Conservation (phyloP, 2,113 vertebrate species). For the Alces alces region DNA sequence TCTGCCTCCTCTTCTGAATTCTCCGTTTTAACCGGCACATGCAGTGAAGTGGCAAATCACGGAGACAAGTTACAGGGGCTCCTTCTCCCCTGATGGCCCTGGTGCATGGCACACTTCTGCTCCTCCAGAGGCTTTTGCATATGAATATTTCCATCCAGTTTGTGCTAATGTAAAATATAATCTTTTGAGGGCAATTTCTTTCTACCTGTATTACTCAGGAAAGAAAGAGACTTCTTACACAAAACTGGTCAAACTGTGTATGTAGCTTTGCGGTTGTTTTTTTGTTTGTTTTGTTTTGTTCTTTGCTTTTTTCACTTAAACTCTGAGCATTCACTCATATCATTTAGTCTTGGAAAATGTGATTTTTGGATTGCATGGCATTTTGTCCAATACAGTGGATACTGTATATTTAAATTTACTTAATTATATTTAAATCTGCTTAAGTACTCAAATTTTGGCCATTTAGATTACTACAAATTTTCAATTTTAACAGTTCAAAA, state of each 20-base stretch:
- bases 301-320: not conserved
- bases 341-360: not conserved
- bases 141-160: not conserved
- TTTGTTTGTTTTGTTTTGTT: not conserved
- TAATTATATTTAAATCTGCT: not conserved
- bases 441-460: not conserved
- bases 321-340: not conserved
- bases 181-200: not conserved
- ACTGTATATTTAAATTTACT: not conserved
- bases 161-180: not conserved
- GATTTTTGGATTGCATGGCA: not conserved
- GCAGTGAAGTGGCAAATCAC: not conserved
- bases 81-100: not conserved
- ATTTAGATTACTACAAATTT: not conserved
- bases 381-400: not conserved
- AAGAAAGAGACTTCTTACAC: not conserved
- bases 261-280: not conserved
- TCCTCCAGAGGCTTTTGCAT: not conserved
- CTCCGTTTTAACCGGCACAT: not conserved
- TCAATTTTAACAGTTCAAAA: not conserved
- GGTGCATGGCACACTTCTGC: fast-evolving
- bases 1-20: not conserved
- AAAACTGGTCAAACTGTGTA: not conserved
- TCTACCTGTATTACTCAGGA: not conserved
- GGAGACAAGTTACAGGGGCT: not conserved